A percentile compares a stretch with the other conserved stretches of the same genome.
Evolutionary conservation across 1,140 invertebrate species (phyloP).

Genomic region (Sinella curviseta): DNA sequence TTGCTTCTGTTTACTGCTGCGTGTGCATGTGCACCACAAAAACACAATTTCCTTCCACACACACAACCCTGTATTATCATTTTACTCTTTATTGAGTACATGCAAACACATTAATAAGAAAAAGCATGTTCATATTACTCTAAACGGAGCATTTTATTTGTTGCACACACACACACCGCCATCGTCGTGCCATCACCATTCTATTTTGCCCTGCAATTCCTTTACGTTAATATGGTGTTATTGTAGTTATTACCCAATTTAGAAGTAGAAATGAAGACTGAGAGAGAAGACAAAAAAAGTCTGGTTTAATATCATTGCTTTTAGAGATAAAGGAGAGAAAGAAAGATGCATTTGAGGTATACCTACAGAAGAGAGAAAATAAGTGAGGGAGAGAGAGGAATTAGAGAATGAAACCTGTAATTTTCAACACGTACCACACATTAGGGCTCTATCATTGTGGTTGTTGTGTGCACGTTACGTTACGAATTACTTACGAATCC

Average conservation of each 20-base stretch:
- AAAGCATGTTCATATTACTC: not conserved
- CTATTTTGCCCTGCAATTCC: not conserved
- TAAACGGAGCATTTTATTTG: too few relatives aligned
- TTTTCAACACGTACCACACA: slow-evolving; percentile 7
- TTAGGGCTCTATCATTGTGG: not conserved
- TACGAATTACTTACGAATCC: too few relatives aligned
- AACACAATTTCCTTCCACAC: too few relatives aligned
- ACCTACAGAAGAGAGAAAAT: not conserved
- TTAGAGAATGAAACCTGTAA: slow-evolving; percentile 14
- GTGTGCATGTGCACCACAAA: too few relatives aligned
- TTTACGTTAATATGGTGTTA: not conserved
- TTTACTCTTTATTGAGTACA: too few relatives aligned
- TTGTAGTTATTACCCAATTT: slow-evolving; percentile 15
- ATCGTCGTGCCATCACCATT: too few relatives aligned
- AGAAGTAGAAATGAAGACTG: not conserved
- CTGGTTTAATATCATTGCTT: not conserved
- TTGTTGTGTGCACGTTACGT: too few relatives aligned
- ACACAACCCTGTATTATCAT: not conserved
- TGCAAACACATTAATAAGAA: too few relatives aligned
- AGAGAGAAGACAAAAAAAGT: not conserved
- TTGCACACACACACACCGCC: too few relatives aligned
- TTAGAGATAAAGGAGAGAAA: too few relatives aligned
- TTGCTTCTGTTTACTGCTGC: too few relatives aligned
- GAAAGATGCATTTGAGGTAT: too few relatives aligned
- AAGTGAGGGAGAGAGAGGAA: not conserved